These are phyloP conservation scores for Phataginus tricuspis DNA, from an alignment of 2,797 vertebrate species.

Conservation along the genomic window DNA sequence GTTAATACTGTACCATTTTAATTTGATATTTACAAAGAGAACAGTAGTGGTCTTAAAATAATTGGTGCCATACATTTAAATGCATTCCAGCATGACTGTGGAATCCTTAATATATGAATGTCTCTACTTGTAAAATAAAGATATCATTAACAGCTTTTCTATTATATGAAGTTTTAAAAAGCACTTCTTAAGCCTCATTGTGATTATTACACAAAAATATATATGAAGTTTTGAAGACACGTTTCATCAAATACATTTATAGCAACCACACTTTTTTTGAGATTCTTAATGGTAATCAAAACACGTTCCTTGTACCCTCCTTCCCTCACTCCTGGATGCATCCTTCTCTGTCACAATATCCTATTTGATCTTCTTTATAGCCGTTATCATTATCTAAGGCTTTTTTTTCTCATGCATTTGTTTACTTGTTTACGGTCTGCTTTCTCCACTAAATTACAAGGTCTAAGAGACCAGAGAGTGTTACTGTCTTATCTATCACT, in stretches of 20 bases:
- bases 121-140: conserved; percentile 19
- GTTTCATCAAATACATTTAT: not conserved
- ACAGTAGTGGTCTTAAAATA: not conserved
- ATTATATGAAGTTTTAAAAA: not conserved
- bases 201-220: not conserved
- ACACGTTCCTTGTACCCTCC: not conserved
- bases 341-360: not conserved
- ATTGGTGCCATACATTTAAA: not conserved
- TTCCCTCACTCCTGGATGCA: not conserved
- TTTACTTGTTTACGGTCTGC: not conserved
- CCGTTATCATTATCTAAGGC: not conserved
- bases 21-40: conserved; percentile 13
- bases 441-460: not conserved
- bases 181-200: not conserved
- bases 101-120: not conserved
- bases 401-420: not conserved
- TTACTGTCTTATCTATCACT: not conserved
- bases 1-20: not conserved
- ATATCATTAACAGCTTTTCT: not conserved
- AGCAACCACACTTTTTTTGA: not conserved
- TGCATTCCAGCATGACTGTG: not conserved
- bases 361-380: not conserved
- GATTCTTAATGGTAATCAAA: not conserved
- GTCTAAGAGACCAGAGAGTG: not conserved
- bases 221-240: not conserved